These are phyloP conservation scores for Muscicapa comitata DNA, from an alignment of 2,797 vertebrate genomes.

Conservation along the genomic window DNA sequence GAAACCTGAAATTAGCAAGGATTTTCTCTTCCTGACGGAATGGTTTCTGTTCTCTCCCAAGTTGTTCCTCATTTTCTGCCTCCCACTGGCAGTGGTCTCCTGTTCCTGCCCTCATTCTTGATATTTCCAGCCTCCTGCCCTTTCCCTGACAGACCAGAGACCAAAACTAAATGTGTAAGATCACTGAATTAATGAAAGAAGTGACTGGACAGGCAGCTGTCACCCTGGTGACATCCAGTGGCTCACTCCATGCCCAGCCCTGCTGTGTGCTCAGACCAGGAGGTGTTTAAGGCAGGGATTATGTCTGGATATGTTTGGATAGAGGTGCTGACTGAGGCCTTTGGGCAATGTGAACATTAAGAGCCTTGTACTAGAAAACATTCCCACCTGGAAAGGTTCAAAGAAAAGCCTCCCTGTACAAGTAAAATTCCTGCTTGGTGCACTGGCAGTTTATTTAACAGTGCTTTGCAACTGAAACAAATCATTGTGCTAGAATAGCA, in stretches of 20 bases:
- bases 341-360: background rate
- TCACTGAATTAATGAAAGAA: background rate
- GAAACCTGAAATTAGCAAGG: background rate
- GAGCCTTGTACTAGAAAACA: background rate
- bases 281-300: conserved; percentile 17
- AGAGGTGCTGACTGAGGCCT: background rate
- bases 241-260: accelerated
- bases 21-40: background rate
- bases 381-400: conserved; percentile 37
- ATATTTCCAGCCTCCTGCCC: background rate
- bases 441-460: background rate
- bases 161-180: background rate
- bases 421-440: background rate
- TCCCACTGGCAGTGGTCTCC: background rate
- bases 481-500: background rate
- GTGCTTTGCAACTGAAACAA: background rate
- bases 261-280: background rate
- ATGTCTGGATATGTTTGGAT: background rate
- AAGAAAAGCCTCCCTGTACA: conserved; percentile 37
- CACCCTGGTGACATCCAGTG: background rate
- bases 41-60: background rate
- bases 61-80: background rate
- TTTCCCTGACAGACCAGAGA: background rate
- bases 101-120: background rate
- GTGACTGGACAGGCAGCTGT: background rate